Evolutionary conservation across 2,797 vertebrate species (phyloP).

Genomic region (Aplochiton taeniatus): DNA sequence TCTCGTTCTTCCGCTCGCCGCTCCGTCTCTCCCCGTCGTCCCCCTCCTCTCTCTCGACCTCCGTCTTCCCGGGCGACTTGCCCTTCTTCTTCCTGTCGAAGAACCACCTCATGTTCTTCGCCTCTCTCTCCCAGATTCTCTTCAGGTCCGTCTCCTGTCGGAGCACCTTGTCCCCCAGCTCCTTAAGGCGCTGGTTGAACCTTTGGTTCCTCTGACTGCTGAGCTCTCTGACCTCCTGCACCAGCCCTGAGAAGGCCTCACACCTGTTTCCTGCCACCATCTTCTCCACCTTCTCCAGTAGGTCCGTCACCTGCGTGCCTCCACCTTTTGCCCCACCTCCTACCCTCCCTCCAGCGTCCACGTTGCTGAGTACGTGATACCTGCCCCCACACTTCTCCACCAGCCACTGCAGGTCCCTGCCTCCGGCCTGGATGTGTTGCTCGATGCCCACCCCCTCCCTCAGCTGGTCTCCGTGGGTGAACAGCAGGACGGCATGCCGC

Average conservation of each 20-base stretch:
- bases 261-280: slow-evolving; percentile 70
- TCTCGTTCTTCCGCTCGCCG: slow-evolving; percentile 49
- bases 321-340: slow-evolving; percentile 12
- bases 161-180: slow-evolving; percentile 64
- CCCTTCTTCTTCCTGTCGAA: slow-evolving; percentile 70
- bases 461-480: slow-evolving; percentile 76
- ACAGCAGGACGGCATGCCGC: slow-evolving; percentile 70
- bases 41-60: slow-evolving; percentile 33
- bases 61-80: slow-evolving; percentile 57
- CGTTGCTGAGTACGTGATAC: slow-evolving; percentile 65
- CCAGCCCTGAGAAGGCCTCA: slow-evolving; percentile 68
- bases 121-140: slow-evolving; percentile 70
- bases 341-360: slow-evolving; percentile 28
- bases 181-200: slow-evolving; percentile 67
- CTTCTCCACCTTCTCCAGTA: slow-evolving; percentile 75
- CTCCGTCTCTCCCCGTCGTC: slow-evolving; percentile 60
- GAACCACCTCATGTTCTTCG: slow-evolving; percentile 70
- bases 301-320: slow-evolving; percentile 44
- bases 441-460: slow-evolving; percentile 70
- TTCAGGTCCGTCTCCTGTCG: slow-evolving; percentile 69
- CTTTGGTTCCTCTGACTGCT: slow-evolving; percentile 66
- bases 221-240: slow-evolving; percentile 70
- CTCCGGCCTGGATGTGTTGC: slow-evolving; percentile 70
- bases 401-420: slow-evolving; percentile 66
- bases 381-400: slow-evolving; percentile 70